phyloP scores from a whole-genome alignment of 2,888 invertebrate genomes.

The Cryptops parisi region DNA sequence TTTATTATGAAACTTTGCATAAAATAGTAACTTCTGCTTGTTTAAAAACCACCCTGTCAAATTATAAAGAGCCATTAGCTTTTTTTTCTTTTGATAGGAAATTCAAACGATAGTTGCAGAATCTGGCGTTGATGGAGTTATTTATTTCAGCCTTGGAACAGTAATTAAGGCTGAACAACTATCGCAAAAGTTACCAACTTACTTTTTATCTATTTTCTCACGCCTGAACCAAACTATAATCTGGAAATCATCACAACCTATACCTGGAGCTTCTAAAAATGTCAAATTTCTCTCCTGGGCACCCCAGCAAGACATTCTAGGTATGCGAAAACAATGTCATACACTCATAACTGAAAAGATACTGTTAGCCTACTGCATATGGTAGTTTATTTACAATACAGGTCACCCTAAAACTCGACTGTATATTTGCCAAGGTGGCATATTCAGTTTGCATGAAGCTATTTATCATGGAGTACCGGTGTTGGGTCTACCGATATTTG shows the following conservation, averaged over 20 bases:
- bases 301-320: background rate
- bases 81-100: background rate
- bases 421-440: background rate
- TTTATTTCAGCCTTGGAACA: background rate
- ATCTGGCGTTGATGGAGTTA: background rate
- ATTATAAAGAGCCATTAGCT: no score
- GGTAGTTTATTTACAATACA: background rate
- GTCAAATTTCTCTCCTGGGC: background rate
- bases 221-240: background rate
- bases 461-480: background rate
- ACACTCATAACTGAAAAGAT: no score
- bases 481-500: background rate
- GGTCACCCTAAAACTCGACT: constrained; percentile 1
- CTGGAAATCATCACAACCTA: background rate
- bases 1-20: no score
- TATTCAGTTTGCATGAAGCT: constrained; percentile 3
- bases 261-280: background rate
- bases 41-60: no score
- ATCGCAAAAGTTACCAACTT: background rate
- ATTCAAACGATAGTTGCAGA: background rate
- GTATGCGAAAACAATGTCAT: no score
- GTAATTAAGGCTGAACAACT: background rate
- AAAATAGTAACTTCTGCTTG: no score
- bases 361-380: no score
- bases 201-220: background rate